Conservation (phyloP, 2,888 invertebrate genomes). For the Plagodis pulveraria region DNA sequence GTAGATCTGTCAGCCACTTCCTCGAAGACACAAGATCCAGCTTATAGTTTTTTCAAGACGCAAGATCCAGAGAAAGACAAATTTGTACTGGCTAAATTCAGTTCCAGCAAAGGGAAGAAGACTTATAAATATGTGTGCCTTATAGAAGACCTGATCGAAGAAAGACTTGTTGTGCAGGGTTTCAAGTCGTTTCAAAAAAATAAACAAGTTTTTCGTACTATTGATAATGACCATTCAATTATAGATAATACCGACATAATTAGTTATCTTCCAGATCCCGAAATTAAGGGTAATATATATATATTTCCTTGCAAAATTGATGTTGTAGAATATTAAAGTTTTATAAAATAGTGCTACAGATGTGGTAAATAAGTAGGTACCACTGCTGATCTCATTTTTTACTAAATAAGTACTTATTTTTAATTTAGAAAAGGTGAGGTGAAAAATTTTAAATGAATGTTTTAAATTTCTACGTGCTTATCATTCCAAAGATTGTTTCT, state of each 20-base stretch:
- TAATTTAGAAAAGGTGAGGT: neutral
- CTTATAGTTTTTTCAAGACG: conserved; percentile 5
- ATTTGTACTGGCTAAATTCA: conserved; percentile 5
- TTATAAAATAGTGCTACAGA: neutral
- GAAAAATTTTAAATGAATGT: conserved; percentile 3
- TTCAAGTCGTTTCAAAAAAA: too few relatives aligned
- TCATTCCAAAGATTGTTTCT: conserved; percentile 2
- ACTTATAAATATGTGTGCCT: conserved; percentile 13
- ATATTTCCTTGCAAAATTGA: conserved; percentile 11
- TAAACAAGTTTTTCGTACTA: conserved; percentile 9
- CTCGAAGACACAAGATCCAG: conserved; percentile 6
- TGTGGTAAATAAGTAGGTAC: neutral
- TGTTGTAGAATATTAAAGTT: conserved; percentile 7
- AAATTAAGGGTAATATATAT: conserved; percentile 9
- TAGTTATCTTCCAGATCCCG: conserved; percentile 11
- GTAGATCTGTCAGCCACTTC: conserved; percentile 7
- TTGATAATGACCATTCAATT: conserved; percentile 15
- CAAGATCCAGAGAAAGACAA: conserved; percentile 6
- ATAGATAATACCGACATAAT: conserved; percentile 9
- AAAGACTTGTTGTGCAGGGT: conserved; percentile 10
- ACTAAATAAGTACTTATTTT: conserved; percentile 1
- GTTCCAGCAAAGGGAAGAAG: conserved; percentile 10
- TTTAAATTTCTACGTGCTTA: conserved; percentile 1
- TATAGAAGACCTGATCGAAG: neutral
- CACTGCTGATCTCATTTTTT: conserved; percentile 3